phyloP scores from a whole-genome alignment of 2,888 invertebrate genomes.

The Macrophya alboannulata region DNA sequence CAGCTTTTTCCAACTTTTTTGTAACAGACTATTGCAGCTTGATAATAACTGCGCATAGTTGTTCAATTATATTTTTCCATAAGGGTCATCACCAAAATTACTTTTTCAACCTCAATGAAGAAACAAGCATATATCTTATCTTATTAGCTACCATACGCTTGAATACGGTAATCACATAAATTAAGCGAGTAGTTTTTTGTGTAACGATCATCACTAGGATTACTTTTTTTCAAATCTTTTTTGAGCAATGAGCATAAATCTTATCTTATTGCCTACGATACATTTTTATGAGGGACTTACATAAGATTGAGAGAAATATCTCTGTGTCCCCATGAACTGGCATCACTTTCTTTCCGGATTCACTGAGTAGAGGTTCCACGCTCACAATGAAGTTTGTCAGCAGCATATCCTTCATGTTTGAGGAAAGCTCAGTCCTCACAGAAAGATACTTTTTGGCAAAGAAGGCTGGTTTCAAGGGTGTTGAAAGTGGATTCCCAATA shows the following conservation, averaged over 20 bases:
- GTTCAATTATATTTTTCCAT: conserved; percentile 1
- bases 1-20: neutral
- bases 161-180: neutral
- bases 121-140: neutral
- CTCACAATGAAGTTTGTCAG: conserved; percentile 90
- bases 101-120: neutral
- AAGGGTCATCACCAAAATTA: conserved; percentile 6
- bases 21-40: neutral
- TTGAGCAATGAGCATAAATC: conserved; percentile 1
- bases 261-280: conserved; percentile 1
- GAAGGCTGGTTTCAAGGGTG: conserved; percentile 91
- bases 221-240: neutral
- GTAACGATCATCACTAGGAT: neutral
- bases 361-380: neutral
- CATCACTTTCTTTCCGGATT: neutral
- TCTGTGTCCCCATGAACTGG: neutral
- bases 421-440: conserved; percentile 85
- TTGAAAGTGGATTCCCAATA: conserved; percentile 93
- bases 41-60: neutral
- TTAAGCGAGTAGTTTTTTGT: neutral
- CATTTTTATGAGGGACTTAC: conserved; percentile 1
- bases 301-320: conserved; percentile 5
- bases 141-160: neutral
- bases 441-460: conserved; percentile 91
- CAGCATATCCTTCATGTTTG: conserved; percentile 94